Base-by-base conservation (phyloP, 2,797 vertebrate species). In the Sebastolobus alascanus region DNA sequence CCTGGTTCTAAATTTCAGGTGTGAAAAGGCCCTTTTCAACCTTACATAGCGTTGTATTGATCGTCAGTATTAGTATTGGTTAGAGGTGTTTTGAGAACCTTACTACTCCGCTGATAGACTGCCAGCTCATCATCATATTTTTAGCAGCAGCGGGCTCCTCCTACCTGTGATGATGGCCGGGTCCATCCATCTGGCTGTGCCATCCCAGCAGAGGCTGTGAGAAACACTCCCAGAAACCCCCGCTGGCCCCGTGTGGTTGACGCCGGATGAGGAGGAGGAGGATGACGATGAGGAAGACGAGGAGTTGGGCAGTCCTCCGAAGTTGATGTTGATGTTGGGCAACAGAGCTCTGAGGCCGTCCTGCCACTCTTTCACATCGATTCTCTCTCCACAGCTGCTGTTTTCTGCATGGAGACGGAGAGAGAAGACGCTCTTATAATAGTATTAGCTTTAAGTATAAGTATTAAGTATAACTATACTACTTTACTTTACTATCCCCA, bases 281-380 rank as follows among this genome's bases (percentile, higher is more conserved):
- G n/a, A n/a, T 8, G 90, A 90, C 11, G 84, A 87, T 16, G 93
- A 95, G n/a, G 91, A 93, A 93, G 97, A 97, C 60, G 96, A 96
- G 89, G 97, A 96, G 97, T 96, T 97, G 92, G 97, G 96, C 93
- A 97, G 96, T 93, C 97, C 97, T 94, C 97, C 97, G 95, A 98
- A 98, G 96, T 96, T 98, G 95, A 98, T 98, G 97, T 98, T 98
- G 96, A 98, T 98, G 96, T 98, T 98, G 94, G 97, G 97, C 94
- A 98, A 96, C 94, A 98, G 97, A 74, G 97, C 97, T 95, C 97
- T 96, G 92, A 98, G 97, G 93, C 97, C 97, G 84, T 98, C 97
- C 94, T 98, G 97, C 97, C 97, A 98, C 94, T 98, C 97, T 95
- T 98, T 98, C 95, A 98, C 94, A 96, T 97, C 97, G 95, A 97